phyloP scores from a whole-genome alignment of 2,113 vertebrate species.

The Clarias magur region DNA sequence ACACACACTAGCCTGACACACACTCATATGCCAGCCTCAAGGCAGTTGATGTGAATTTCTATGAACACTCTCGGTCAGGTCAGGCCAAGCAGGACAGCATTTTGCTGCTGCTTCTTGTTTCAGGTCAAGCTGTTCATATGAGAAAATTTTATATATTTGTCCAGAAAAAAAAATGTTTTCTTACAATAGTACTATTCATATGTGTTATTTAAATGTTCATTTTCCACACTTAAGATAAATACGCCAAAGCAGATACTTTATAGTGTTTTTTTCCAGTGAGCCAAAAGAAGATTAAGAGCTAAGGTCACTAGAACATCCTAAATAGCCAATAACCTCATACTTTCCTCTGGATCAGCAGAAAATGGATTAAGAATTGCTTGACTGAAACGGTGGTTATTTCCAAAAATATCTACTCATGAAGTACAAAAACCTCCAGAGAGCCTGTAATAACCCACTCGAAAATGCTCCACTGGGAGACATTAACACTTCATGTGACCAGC shows the following conservation, averaged over 20 bases:
- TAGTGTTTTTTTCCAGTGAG: not conserved
- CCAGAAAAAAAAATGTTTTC: not conserved
- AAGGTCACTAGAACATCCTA: constrained; percentile 5
- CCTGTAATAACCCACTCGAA: constrained; percentile 27
- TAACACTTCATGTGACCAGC: constrained; percentile 31
- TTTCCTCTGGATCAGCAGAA: constrained; percentile 24
- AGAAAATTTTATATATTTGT: not conserved
- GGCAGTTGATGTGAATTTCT: constrained; percentile 76
- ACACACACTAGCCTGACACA: constrained; percentile 20
- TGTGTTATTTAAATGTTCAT: not conserved
- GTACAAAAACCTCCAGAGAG: constrained; percentile 10
- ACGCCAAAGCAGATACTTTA: not conserved
- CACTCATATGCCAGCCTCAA: constrained; percentile 50
- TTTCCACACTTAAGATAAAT: not conserved
- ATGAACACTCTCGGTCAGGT: constrained; percentile 65
- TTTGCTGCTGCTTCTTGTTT: not conserved
- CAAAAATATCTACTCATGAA: constrained; percentile 30
- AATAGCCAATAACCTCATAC: constrained; percentile 20
- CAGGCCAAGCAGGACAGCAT: constrained; percentile 1
- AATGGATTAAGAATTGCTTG: constrained; percentile 13
- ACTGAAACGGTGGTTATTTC: constrained; percentile 17
- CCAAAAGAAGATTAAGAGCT: constrained; percentile 3
- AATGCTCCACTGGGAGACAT: constrained; percentile 30
- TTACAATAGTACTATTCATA: not conserved
- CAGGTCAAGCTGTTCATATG: not conserved